phyloP scores from a whole-genome alignment of 1,140 invertebrate genomes.

The Ceratoteleas bidentatus region DNA sequence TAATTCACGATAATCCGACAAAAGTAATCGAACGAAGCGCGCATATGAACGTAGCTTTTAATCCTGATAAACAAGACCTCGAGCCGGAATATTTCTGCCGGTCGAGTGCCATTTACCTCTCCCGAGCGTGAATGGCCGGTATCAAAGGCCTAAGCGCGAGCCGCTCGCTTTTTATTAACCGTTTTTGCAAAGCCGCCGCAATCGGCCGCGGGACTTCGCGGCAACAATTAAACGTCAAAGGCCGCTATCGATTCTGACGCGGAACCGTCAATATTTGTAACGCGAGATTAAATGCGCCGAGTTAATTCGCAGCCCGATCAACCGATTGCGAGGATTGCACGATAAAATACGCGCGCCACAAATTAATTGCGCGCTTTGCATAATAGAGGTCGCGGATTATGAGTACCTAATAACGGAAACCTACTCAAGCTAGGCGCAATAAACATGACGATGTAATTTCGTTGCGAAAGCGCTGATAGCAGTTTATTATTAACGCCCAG shows the following conservation, averaged over 20 bases:
- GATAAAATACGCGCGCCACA: conserved; percentile 29
- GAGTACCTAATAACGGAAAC: conserved; percentile 48
- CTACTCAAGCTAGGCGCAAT: conserved; percentile 25
- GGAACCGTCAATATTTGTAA: conserved; percentile 30
- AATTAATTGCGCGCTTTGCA: conserved; percentile 59
- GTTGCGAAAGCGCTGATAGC: conserved; percentile 37
- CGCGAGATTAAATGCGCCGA: conserved; percentile 13
- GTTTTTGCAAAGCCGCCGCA: not conserved
- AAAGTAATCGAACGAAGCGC: no score
- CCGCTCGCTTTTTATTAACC: not conserved
- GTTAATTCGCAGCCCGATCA: conserved; percentile 25
- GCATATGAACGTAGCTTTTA: no score
- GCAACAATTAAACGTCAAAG: conserved; percentile 10
- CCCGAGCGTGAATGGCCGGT: not conserved
- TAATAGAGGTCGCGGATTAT: conserved; percentile 49
- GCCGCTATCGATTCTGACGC: not conserved
- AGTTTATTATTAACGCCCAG: conserved; percentile 35
- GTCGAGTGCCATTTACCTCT: not conserved
- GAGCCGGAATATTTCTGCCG: no score
- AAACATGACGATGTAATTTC: conserved; percentile 54
- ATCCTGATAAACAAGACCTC: no score
- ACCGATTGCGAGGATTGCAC: conserved; percentile 43
- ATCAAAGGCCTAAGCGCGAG: not conserved
- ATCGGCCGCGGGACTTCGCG: not conserved
- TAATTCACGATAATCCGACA: no score